A percentile compares a stretch with the other conserved stretches of the same genome.
Evolutionary conservation across 2,888 invertebrate genomes (phyloP).

Genomic region (Hirtodrosophila histrioides): DNA sequence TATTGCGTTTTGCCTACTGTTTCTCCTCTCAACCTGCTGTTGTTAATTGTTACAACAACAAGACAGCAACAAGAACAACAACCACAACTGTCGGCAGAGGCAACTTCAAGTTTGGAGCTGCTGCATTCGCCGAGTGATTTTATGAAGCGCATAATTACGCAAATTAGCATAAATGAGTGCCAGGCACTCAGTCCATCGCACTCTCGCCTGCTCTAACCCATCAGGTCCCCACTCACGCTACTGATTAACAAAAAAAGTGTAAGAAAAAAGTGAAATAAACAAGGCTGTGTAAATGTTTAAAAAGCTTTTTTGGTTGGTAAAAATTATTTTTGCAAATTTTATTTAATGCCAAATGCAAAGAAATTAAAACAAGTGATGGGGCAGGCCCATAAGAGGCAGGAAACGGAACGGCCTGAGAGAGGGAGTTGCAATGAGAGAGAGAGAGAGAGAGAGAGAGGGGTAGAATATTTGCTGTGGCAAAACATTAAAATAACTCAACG

Average conservation of each 20-base stretch:
- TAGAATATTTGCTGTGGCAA: constrained; percentile 57
- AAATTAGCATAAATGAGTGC: constrained; percentile 79
- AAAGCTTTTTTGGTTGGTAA: constrained; percentile 52
- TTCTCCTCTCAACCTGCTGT: constrained; percentile 50
- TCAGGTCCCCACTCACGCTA: background rate
- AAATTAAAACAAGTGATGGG: constrained; percentile 59
- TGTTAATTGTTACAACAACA: constrained; percentile 74
- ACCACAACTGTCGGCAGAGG: constrained; percentile 41
- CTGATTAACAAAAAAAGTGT: constrained; percentile 22
- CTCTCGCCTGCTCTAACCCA: constrained; percentile 22
- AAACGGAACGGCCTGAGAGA: background rate
- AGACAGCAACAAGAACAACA: constrained; percentile 30
- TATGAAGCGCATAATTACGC: constrained; percentile 78
- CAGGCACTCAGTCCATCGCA: constrained; percentile 49
- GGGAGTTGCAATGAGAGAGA: background rate
- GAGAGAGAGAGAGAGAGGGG: too few relatives aligned
- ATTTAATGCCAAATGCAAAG: constrained; percentile 68
- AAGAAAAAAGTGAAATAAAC: constrained; percentile 6
- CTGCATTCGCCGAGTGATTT: constrained; percentile 72
- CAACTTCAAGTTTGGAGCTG: constrained; percentile 52
- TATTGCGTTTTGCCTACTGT: constrained; percentile 66
- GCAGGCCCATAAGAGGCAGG: constrained; percentile 11
- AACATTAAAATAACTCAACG: constrained; percentile 72
- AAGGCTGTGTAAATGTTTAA: constrained; percentile 56
- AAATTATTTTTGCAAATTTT: constrained; percentile 78